Conservation (phyloP, 92 coral and sea anemone species). For the Palythoa grandis region DNA sequence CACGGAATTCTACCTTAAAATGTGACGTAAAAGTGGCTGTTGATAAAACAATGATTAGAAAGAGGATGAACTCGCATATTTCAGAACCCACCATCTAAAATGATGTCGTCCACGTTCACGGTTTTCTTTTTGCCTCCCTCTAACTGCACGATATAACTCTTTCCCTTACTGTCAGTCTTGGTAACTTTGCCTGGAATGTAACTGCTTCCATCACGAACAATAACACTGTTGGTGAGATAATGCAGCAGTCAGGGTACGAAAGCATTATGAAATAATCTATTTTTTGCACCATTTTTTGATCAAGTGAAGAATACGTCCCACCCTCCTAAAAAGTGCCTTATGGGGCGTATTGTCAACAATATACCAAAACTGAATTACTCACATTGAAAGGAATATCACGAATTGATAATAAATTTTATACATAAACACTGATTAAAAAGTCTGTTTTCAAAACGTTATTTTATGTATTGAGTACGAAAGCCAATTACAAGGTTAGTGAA, state of each 20-base stretch:
- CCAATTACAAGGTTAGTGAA: no score
- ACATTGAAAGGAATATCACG: background rate
- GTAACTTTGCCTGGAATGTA: background rate
- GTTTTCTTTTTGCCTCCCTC: background rate
- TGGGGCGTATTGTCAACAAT: no score
- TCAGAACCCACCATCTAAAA: conserved; percentile 2
- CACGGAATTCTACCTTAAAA: no score
- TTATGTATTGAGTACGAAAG: background rate
- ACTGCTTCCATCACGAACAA: background rate
- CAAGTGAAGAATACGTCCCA: no score
- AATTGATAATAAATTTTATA: no score
- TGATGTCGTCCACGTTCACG: background rate
- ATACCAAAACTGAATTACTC: background rate
- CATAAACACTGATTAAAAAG: no score
- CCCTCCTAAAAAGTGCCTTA: no score
- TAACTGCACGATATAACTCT: background rate
- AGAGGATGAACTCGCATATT: background rate
- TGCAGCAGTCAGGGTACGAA: background rate
- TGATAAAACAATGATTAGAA: background rate
- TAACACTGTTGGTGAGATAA: background rate
- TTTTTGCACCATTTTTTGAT: no score
- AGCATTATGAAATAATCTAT: background rate
- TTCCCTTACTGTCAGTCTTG: background rate
- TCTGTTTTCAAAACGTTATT: no score
- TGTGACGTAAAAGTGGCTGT: no score